Evolutionary conservation across 2,888 invertebrate genomes (phyloP), one percentile per base, ranked within the genome.

Genomic region (Pachydiplax longipennis): DNA sequence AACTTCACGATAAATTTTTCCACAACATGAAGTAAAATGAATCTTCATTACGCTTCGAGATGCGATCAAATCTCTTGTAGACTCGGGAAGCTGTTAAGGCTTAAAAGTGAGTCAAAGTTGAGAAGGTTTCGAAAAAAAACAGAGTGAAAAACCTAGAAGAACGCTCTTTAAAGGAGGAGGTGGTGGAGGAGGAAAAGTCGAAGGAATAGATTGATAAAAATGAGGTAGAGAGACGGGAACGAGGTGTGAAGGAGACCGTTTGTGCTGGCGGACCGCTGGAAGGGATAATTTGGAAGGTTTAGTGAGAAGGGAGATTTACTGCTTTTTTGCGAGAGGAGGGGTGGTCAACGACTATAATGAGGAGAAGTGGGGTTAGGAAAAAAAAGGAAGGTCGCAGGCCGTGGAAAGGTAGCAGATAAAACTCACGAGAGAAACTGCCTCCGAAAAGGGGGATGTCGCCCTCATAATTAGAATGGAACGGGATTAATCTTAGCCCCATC

Each of bases 231-330:
- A 25, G 3, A 31, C 3, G 4, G 25, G 73, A 31, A 25, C 3
- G 73, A 25, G 73, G 13, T 25, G 31, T 12, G 25, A 31, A 73
- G 65, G 73, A 73, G 73, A 73, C 25, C 53, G 53, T 53, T 53
- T 61, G 53, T 58, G 58, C 58, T 12, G 31, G 15, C 35, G 22
- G 87, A 87, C 61, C 37, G 8, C 87, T 87, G 37, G 87, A 65
- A 87, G 87, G 87, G 87, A 87, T 87, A 87, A 87, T 87, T 87
- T 61, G 37, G 65, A 37, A 61, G 87, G 61, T 87, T 87, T 87
- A 87, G 87, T 37, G 40, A 58, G 87, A 37, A 87, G 65, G 61
- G 22, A 87, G 87, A 87, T 87, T 87, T 87, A 87, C 65, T 61
- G 87, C 87, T 35, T 83, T 35, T 35, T 31, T 31, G 83, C 53